Evolutionary conservation across 2,113 vertebrate species (phyloP).

Genomic region (Tricholaema leucomelas): DNA sequence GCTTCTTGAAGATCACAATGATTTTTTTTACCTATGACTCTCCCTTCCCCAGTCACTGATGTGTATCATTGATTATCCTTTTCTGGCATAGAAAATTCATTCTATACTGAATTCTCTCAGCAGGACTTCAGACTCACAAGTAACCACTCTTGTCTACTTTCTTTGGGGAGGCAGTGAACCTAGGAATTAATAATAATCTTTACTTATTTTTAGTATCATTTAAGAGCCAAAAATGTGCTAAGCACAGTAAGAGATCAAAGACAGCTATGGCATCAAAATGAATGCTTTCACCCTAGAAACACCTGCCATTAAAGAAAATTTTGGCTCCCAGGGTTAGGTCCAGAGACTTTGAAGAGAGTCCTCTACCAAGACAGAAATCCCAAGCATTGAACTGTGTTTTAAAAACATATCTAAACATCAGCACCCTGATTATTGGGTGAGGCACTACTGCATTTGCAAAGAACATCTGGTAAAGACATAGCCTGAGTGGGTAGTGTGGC

Average conservation of each 20-base stretch:
- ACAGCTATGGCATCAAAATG: background rate
- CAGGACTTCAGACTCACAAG: background rate
- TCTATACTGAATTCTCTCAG: background rate
- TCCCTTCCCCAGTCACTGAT: background rate
- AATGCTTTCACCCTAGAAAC: background rate
- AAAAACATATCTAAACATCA: background rate
- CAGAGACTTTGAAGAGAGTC: background rate
- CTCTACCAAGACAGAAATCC: background rate
- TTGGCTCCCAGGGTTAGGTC: background rate
- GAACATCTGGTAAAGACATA: background rate
- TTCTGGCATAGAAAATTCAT: background rate
- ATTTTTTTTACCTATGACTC: background rate
- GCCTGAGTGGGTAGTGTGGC: background rate
- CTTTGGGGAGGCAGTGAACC: background rate
- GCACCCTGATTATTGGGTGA: background rate
- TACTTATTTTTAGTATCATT: conserved; percentile 27
- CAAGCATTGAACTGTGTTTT: background rate
- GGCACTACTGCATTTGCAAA: background rate
- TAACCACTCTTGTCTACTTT: background rate
- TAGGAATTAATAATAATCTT: conserved; percentile 6
- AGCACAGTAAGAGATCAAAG: background rate
- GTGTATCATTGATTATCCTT: background rate
- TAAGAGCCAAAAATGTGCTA: background rate
- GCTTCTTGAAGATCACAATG: background rate
- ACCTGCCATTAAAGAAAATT: background rate